phyloP scores from a whole-genome alignment of 1,140 invertebrate genomes.

The Grapholita molesta region DNA sequence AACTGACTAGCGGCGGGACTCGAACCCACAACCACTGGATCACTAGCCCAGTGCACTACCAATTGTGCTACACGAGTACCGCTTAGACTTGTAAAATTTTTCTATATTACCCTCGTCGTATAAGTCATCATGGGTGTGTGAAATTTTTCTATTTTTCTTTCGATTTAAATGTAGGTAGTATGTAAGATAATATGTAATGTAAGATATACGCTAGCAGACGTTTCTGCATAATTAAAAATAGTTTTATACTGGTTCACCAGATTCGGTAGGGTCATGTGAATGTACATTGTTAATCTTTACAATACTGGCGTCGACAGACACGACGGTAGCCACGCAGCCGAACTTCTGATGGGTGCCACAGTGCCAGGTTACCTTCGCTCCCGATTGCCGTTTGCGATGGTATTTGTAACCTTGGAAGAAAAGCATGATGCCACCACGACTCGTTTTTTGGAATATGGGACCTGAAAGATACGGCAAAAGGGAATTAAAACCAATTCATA shows the following conservation, averaged over 20 bases:
- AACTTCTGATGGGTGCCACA: not conserved
- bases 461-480: not conserved
- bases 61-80: too few species aligned
- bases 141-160: too few species aligned
- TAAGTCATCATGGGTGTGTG: too few species aligned
- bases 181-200: too few species aligned
- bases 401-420: not conserved
- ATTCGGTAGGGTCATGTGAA: not conserved
- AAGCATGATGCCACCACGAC: not conserved
- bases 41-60: too few species aligned
- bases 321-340: not conserved
- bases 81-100: too few species aligned
- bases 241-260: not conserved
- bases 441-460: not conserved
- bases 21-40: too few species aligned
- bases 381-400: not conserved
- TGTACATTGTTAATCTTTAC: not conserved
- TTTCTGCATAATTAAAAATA: not conserved
- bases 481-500: not conserved
- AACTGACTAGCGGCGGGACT: too few species aligned
- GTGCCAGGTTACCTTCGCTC: not conserved
- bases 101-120: too few species aligned
- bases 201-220: too few species aligned
- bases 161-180: too few species aligned
- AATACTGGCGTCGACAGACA: not conserved